Evolutionary conservation across 2,797 vertebrate species (phyloP), one percentile per base, ranked within the genome.

Genomic region (Silurus aristotelis): DNA sequence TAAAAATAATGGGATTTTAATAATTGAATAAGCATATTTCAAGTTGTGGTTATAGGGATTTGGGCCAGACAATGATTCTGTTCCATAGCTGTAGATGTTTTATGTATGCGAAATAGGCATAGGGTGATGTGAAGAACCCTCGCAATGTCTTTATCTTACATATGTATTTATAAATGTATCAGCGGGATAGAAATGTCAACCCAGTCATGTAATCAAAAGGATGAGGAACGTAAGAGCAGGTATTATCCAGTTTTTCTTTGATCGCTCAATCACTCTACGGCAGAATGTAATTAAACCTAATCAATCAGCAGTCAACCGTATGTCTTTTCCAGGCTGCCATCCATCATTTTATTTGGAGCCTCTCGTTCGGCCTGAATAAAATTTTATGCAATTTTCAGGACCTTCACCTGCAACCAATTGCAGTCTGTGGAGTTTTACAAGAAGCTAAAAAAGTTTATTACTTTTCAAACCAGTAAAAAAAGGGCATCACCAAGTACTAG

Each of bases 401-500:
- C 22, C 70, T 68, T 72, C 6, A 19, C 63, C 61, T 31, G 84
- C 22, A 20, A 27, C 70, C 27, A 52, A 52, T 27, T 15, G 43
- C 55, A 22, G n/a, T 15, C 77, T 6, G 56, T n/a, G 25, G 77
- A 80, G 86, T 87, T 91, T 85, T 89, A 91, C 86, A 87, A 84
- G 87, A 3, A 55, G 70, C 77, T 88, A 82, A 89, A 91, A 55
- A 83, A 86, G 68, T 85, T 82, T 80, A 64, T 73, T 83, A 85
- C 71, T 83, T 87, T 72, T 79, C 81, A 83, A 81, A 75, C 55
- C 82, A 80, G 82, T 56, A 89, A 85, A 87, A 82, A 87, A 38
- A 38, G 38, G 83, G 61, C 84, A 82, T 90, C 87, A 83, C 64
- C 55, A 46, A 80, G 85, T 85, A 58, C 87, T 80, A 82, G 70